These are phyloP conservation scores for Strigops habroptila DNA, from an alignment of 2,113 vertebrate species.

Conservation along the genomic window DNA sequence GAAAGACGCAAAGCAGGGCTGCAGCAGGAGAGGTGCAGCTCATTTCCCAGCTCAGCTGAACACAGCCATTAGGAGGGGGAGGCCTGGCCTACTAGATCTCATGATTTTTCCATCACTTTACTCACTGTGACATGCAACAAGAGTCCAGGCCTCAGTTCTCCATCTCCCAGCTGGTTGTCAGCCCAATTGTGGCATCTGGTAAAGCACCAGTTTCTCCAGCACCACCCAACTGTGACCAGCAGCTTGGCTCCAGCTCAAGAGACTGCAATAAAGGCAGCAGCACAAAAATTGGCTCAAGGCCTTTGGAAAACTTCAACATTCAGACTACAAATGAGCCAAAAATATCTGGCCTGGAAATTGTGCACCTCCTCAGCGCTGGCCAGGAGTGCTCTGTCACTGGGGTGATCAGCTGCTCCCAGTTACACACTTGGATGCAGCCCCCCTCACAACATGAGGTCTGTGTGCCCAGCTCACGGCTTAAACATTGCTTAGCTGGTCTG, in stretches of 20 bases:
- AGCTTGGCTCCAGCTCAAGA: neutral
- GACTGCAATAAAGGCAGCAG: neutral
- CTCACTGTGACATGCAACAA: neutral
- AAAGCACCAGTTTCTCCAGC: neutral
- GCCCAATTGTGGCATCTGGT: neutral
- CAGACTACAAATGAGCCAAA: neutral
- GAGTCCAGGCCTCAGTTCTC: neutral
- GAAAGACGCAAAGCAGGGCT: neutral
- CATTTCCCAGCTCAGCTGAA: neutral
- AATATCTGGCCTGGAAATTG: neutral
- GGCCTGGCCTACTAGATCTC: neutral
- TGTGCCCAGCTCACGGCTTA: neutral
- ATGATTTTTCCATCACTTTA: neutral
- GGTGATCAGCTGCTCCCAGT: neutral
- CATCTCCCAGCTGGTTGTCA: neutral
- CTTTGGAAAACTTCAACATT: neutral
- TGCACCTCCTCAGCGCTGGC: neutral
- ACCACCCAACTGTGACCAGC: constrained; percentile 8
- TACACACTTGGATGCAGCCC: neutral
- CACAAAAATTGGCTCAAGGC: neutral
- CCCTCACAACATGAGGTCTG: fast-evolving
- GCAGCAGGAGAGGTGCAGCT: neutral
- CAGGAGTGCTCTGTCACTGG: neutral
- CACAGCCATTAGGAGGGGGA: fast-evolving
- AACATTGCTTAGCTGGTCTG: fast-evolving